A percentile compares a stretch with the other conserved stretches of the same genome.
phyloP scores from a whole-genome alignment of 1,140 invertebrate species.

The Pemphigus obesinymphae region DNA sequence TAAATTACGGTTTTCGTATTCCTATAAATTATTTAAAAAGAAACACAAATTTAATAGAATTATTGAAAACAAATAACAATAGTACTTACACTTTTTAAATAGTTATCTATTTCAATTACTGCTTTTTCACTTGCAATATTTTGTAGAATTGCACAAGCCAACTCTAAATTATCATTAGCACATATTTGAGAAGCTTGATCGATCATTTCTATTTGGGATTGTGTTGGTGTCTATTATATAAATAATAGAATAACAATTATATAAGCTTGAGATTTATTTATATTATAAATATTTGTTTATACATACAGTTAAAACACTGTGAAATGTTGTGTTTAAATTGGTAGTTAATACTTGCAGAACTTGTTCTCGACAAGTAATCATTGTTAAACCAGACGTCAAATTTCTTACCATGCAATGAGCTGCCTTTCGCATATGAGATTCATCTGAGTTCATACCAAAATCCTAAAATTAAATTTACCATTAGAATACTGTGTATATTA shows the following conservation, averaged over 20 bases:
- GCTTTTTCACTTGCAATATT: constrained; percentile 98
- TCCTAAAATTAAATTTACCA: no score
- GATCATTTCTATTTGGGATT: constrained; percentile 79
- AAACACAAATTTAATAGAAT: not conserved
- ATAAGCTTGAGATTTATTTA: not conserved
- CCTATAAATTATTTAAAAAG: constrained; percentile 50
- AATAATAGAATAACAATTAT: not conserved
- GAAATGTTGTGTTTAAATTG: constrained; percentile 81
- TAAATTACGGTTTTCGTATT: constrained; percentile 61
- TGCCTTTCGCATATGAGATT: constrained; percentile 82
- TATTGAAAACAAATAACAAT: not conserved
- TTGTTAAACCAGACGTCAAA: constrained; percentile 94
- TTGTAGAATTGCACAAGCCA: constrained; percentile 95
- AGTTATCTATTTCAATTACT: constrained; percentile 90
- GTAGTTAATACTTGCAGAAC: constrained; percentile 76
- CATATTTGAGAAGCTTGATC: constrained; percentile 82
- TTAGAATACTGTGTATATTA: constrained; percentile 9
- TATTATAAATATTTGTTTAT: no score
- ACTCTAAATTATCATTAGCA: constrained; percentile 91
- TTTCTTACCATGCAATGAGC: constrained; percentile 96
- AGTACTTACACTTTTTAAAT: constrained; percentile 57
- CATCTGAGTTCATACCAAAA: constrained; percentile 94
- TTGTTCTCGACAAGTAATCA: constrained; percentile 95
- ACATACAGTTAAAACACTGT: constrained; percentile 62
- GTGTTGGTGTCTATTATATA: constrained; percentile 54